A percentile compares a stretch with the other conserved stretches of the same genome.
These are phyloP conservation scores for Conistra vaccinii DNA, from an alignment of 2,888 invertebrate species.

Conservation along the genomic window DNA sequence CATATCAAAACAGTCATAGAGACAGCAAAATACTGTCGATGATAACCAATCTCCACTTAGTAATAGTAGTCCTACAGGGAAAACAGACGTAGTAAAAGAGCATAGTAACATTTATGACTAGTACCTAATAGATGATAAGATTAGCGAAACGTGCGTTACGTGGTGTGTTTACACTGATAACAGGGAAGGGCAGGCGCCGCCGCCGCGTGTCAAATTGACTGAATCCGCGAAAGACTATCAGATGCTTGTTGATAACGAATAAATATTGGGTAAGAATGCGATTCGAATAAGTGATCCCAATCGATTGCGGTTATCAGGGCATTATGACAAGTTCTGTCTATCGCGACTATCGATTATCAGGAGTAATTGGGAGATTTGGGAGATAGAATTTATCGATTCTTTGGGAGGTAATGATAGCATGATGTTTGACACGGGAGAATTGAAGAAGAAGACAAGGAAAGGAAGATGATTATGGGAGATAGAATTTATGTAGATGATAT, in stretches of 20 bases:
- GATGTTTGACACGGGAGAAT: neutral
- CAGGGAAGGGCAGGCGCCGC: slow-evolving; percentile 20
- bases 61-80: neutral
- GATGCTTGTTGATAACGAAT: slow-evolving; percentile 35
- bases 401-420: neutral
- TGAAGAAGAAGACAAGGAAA: neutral
- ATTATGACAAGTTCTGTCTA: slow-evolving; percentile 19
- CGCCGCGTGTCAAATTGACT: slow-evolving; percentile 4
- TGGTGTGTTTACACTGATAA: slow-evolving; percentile 42
- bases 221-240: slow-evolving; percentile 10
- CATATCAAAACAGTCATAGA: neutral
- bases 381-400: neutral
- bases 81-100: slow-evolving; percentile 23
- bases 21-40: neutral
- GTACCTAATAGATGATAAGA: slow-evolving; percentile 36
- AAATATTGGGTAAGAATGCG: slow-evolving; percentile 41
- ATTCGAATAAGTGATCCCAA: slow-evolving; percentile 22
- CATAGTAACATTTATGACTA: slow-evolving; percentile 41
- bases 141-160: slow-evolving; percentile 43
- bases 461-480: neutral
- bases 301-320: slow-evolving; percentile 24
- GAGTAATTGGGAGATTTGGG: neutral
- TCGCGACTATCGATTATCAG: slow-evolving; percentile 10
- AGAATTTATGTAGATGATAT: neutral
- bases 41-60: neutral